A percentile compares a stretch with the other conserved stretches of the same genome.
Evolutionary conservation across 2,797 vertebrate species (phyloP).

Genomic region (Enteromius treurensis): DNA sequence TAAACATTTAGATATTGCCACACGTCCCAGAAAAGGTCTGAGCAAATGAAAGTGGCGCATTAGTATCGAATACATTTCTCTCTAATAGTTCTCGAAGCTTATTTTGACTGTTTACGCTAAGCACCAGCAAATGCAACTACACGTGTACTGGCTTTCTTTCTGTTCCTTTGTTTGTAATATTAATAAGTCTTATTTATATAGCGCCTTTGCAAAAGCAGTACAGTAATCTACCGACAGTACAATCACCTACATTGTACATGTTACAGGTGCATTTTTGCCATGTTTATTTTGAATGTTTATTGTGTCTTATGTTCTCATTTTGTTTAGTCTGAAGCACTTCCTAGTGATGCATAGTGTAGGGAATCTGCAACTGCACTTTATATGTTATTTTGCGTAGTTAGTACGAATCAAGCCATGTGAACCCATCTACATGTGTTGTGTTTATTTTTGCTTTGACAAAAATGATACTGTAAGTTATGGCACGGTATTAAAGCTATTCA

Average conservation of each 20-base stretch:
- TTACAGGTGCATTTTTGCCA: slow-evolving; percentile 12
- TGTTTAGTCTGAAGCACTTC: slow-evolving; percentile 56
- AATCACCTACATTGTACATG: slow-evolving; percentile 3
- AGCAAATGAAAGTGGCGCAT: slow-evolving; percentile 64
- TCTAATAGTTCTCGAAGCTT: slow-evolving; percentile 40
- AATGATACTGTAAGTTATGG: slow-evolving; percentile 42
- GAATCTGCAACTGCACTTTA: slow-evolving; percentile 57
- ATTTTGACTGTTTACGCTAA: slow-evolving; percentile 43
- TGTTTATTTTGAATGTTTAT: slow-evolving; percentile 1
- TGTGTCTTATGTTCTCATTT: slow-evolving; percentile 11
- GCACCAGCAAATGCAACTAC: slow-evolving; percentile 7
- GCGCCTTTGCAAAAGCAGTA: slow-evolving; percentile 16
- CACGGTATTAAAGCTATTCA: slow-evolving; percentile 29
- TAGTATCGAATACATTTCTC: slow-evolving; percentile 59
- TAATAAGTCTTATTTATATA: slow-evolving; percentile 18
- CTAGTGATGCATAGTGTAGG: slow-evolving; percentile 21
- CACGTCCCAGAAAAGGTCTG: slow-evolving; percentile 77
- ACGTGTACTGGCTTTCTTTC: not conserved
- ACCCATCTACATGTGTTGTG: not conserved
- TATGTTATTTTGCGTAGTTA: slow-evolving; percentile 26
- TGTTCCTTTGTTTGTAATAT: slow-evolving; percentile 17
- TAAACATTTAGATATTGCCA: slow-evolving; percentile 84
- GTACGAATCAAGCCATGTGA: not conserved
- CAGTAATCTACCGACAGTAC: not conserved
- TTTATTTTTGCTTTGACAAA: slow-evolving; percentile 9